Conservation (phyloP, 1,140 invertebrate species). For the Drosophila kepulauana region DNA sequence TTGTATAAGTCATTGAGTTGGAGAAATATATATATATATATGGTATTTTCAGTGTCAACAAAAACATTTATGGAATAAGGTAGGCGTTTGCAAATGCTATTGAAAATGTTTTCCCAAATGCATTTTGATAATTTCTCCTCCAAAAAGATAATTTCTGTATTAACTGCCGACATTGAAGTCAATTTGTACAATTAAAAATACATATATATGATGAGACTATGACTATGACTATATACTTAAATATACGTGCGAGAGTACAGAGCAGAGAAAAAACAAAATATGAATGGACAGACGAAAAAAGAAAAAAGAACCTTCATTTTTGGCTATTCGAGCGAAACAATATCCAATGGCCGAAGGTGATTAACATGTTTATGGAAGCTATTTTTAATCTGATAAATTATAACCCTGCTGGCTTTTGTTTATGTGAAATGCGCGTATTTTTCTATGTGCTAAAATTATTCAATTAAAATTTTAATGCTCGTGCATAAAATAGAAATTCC, state of each 20-base stretch:
- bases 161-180: slow-evolving; percentile 41
- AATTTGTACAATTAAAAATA: slow-evolving; percentile 26
- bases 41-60: slow-evolving; percentile 69
- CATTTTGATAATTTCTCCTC: slow-evolving; percentile 15
- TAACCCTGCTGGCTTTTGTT: slow-evolving; percentile 34
- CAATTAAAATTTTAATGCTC: slow-evolving; percentile 35
- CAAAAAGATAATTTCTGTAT: slow-evolving; percentile 28
- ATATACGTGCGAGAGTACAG: slow-evolving; percentile 2
- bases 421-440: slow-evolving; percentile 34
- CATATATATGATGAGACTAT: slow-evolving; percentile 4
- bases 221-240: not conserved
- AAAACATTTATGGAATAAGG: slow-evolving; percentile 63
- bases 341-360: slow-evolving; percentile 42
- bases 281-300: slow-evolving; percentile 1
- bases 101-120: slow-evolving; percentile 14
- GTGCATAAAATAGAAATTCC: slow-evolving; percentile 23
- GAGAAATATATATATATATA: slow-evolving; percentile 14
- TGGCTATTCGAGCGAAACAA: slow-evolving; percentile 21
- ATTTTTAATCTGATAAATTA: slow-evolving; percentile 47
- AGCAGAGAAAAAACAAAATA: not conserved
- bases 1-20: slow-evolving; percentile 41
- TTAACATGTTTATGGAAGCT: slow-evolving; percentile 41
- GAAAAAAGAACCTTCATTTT: slow-evolving; percentile 13
- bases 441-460: slow-evolving; percentile 36
- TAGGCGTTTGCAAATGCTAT: slow-evolving; percentile 41